Conservation (phyloP, 2,797 vertebrate species). For the Cephalopachus bancanus region DNA sequence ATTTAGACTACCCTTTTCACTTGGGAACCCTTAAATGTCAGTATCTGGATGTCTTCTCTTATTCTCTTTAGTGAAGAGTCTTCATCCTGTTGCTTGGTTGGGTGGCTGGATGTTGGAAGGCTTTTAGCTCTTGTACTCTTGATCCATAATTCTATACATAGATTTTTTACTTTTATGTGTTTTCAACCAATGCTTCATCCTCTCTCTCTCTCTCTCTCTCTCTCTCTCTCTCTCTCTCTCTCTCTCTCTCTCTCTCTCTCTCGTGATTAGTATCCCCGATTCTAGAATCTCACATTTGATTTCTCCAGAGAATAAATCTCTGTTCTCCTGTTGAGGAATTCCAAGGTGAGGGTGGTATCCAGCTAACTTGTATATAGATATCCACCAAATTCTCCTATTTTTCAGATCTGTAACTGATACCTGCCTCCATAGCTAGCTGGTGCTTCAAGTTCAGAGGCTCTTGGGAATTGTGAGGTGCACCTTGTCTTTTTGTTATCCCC, state of each 20-base stretch:
- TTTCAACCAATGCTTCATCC: background rate
- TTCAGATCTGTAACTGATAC: slow-evolving; percentile 14
- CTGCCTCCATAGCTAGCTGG: background rate
- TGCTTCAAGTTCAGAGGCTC: background rate
- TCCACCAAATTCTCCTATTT: background rate
- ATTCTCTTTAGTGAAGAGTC: slow-evolving; percentile 6
- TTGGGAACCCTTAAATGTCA: slow-evolving; percentile 21
- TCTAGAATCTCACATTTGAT: slow-evolving; percentile 35
- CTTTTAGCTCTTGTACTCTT: slow-evolving; percentile 38
- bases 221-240: background rate
- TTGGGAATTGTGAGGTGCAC: background rate
- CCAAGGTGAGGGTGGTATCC: background rate
- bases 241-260: background rate
- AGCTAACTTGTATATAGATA: slow-evolving; percentile 3
- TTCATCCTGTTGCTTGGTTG: background rate
- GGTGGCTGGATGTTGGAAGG: background rate
- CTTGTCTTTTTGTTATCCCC: background rate
- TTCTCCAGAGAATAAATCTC: slow-evolving; percentile 26
- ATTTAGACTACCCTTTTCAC: background rate
- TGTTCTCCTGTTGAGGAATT: background rate
- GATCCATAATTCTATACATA: background rate
- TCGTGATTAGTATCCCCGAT: background rate
- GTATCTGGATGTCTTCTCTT: slow-evolving; percentile 7
- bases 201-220: background rate
- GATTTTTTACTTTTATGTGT: slow-evolving; percentile 52